These are phyloP conservation scores for Heterohyrax brucei DNA, from an alignment of 2,797 vertebrate species.

Conservation along the genomic window DNA sequence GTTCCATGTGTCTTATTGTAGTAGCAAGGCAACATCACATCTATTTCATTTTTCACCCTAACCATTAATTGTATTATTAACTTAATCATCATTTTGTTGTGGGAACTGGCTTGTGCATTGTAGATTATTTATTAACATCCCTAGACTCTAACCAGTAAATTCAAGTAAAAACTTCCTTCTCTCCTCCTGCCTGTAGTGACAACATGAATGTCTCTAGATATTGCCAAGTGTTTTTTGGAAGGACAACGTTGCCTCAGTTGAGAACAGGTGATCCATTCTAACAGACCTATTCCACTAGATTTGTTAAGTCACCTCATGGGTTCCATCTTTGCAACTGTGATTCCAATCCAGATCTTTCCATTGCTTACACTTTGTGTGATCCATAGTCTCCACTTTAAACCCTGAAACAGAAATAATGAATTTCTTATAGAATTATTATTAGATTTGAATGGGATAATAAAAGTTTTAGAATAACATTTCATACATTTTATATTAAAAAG, in stretches of 20 bases:
- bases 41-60: neutral
- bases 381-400: neutral
- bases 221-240: neutral
- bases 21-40: neutral
- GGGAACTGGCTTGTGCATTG: neutral
- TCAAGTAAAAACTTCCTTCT: neutral
- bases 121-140: neutral
- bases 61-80: neutral
- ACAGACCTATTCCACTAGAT: no score
- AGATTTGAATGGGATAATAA: neutral
- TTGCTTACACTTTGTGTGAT: neutral
- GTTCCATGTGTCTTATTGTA: neutral
- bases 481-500: neutral
- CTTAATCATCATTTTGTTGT: neutral
- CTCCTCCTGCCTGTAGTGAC: neutral
- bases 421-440: conserved; percentile 26
- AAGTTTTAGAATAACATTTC: conserved; percentile 19
- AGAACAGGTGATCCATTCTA: neutral
- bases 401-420: neutral
- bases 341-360: neutral
- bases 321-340: neutral
- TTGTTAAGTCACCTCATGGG: neutral
- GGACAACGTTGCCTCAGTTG: neutral
- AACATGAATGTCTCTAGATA: neutral
- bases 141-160: neutral